A percentile compares a stretch with the other conserved stretches of the same genome.
These are phyloP conservation scores for Mesocentrotus franciscanus DNA, from an alignment of 53 echinoderm and acorn worm species.

Conservation along the genomic window DNA sequence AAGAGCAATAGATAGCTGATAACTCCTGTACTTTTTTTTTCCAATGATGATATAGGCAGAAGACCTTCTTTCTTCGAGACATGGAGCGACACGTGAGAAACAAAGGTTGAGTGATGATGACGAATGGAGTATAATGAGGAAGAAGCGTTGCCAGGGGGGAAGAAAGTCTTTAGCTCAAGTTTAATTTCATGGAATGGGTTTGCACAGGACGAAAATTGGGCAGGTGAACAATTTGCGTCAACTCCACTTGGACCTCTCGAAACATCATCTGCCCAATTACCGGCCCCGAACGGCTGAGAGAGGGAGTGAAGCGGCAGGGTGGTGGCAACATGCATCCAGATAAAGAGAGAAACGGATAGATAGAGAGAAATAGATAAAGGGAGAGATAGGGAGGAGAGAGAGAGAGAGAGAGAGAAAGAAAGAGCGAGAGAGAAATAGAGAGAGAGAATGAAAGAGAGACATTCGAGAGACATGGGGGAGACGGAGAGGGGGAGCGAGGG, in stretches of 20 bases:
- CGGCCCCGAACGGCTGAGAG: neutral
- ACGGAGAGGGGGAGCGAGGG: neutral
- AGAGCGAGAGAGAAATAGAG: neutral
- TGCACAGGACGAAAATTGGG: slow-evolving; percentile 58
- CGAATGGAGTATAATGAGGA: slow-evolving; percentile 19
- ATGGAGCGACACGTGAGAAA: neutral
- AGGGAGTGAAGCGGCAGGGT: slow-evolving; percentile 16
- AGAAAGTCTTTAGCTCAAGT: slow-evolving; percentile 39
- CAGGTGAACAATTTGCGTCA: slow-evolving; percentile 62
- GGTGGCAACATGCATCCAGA: neutral
- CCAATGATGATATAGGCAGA: no score
- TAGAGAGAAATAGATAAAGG: neutral
- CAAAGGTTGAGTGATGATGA: slow-evolving; percentile 21
- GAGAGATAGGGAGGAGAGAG: neutral
- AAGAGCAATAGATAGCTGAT: neutral
- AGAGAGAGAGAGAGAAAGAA: neutral
- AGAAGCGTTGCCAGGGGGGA: slow-evolving; percentile 34
- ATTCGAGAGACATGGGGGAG: no score
- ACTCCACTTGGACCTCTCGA: slow-evolving; percentile 51
- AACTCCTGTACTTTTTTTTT: neutral
- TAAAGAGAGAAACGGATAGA: neutral
- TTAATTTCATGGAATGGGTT: slow-evolving; percentile 47
- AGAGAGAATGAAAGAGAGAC: neutral
- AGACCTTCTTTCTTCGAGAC: neutral
- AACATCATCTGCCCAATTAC: slow-evolving; percentile 53